These are phyloP conservation scores for Sipha flava DNA, from an alignment of 1,140 invertebrate species.

Conservation along the genomic window DNA sequence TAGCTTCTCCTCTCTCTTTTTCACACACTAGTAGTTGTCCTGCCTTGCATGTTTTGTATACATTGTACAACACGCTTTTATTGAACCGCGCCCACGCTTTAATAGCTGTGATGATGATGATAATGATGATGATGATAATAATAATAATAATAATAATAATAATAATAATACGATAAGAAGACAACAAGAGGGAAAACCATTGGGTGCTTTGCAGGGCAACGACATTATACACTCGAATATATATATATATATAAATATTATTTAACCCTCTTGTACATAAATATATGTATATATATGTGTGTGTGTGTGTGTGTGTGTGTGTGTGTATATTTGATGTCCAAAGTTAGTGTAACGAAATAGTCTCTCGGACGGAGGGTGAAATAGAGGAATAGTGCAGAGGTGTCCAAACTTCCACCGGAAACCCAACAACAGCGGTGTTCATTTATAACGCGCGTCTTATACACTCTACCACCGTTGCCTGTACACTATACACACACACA, in stretches of 20 bases:
- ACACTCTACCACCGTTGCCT: too few species aligned
- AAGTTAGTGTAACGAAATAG: constrained; percentile 12
- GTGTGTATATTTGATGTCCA: constrained; percentile 3
- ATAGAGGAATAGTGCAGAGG: background rate
- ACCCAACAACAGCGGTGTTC: background rate
- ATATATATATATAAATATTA: background rate
- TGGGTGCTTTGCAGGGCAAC: background rate
- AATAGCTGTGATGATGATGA: background rate
- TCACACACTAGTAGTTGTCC: too few species aligned
- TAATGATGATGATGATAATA: background rate
- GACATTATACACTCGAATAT: background rate
- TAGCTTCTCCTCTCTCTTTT: too few species aligned
- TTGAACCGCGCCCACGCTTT: too few species aligned
- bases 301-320: background rate
- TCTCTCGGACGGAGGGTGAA: background rate
- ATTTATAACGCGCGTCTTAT: constrained; percentile 11
- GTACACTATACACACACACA: background rate
- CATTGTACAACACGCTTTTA: too few species aligned
- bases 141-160: background rate
- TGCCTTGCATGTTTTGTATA: too few species aligned
- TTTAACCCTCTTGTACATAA: background rate
- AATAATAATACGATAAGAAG: background rate
- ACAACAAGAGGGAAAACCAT: background rate
- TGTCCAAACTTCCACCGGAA: constrained; percentile 25
- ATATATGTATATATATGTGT: background rate